These are phyloP conservation scores for Phytoseiulus persimilis DNA, from an alignment of 2,888 invertebrate genomes.

Conservation along the genomic window DNA sequence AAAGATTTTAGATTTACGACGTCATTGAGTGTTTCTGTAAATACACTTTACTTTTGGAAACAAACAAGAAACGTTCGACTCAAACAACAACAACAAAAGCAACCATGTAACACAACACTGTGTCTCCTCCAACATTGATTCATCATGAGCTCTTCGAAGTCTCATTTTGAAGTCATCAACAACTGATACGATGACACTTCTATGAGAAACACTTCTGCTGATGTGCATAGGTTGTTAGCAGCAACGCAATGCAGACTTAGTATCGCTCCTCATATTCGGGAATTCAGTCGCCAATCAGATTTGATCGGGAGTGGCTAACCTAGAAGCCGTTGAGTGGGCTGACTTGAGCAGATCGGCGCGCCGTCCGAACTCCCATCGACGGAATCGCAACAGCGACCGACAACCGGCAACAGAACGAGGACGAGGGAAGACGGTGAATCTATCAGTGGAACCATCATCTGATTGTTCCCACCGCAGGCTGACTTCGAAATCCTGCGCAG, in stretches of 20 bases:
- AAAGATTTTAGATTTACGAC: conserved; percentile 5
- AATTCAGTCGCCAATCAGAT: conserved; percentile 39
- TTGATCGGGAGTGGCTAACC: conserved; percentile 34
- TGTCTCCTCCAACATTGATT: background rate
- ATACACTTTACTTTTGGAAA: conserved; percentile 5
- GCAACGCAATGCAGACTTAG: conserved; percentile 5
- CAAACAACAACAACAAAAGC: background rate
- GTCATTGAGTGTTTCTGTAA: background rate
- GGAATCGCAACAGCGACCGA: background rate
- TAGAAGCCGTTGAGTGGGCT: background rate
- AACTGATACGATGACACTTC: background rate
- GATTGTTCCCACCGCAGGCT: background rate
- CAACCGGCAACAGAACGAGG: background rate
- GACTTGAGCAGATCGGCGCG: too few species aligned
- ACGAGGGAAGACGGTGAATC: background rate
- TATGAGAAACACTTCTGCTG: background rate
- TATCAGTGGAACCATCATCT: background rate
- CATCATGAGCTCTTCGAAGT: background rate
- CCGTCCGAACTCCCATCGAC: background rate
- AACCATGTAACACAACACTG: background rate
- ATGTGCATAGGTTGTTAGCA: conserved; percentile 5
- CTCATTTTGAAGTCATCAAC: background rate
- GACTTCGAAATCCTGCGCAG: background rate
- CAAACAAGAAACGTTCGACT: background rate
- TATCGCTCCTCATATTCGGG: conserved; percentile 33